These are phyloP conservation scores for Pipistrellus nathusii DNA, from an alignment of 2,797 vertebrate species.

Conservation along the genomic window DNA sequence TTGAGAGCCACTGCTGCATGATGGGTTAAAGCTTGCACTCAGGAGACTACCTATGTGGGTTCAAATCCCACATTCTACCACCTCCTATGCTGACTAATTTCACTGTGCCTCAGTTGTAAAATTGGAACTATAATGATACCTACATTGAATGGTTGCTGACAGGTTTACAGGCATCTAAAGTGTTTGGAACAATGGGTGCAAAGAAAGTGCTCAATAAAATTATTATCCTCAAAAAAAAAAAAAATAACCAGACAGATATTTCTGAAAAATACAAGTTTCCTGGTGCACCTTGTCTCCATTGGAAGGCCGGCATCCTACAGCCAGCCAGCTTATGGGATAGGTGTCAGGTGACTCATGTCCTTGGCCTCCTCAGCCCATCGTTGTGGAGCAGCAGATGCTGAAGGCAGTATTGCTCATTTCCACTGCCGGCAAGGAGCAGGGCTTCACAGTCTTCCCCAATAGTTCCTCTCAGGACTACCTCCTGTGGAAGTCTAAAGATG, in stretches of 20 bases:
- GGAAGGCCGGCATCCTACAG: not conserved
- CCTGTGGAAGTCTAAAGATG: not conserved
- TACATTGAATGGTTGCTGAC: no score
- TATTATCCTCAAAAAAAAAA: not conserved
- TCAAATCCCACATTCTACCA: no score
- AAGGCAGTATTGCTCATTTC: not conserved
- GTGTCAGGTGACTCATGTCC: not conserved
- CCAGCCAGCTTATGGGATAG: not conserved
- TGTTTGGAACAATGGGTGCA: no score
- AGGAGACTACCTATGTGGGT: no score
- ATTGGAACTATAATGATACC: no score
- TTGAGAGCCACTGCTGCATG: no score
- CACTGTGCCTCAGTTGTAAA: no score
- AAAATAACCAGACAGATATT: not conserved
- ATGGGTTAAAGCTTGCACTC: no score
- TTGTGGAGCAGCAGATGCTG: not conserved
- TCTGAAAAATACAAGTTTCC: not conserved
- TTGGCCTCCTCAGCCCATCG: not conserved
- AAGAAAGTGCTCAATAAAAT: no score
- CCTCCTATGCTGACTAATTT: no score
- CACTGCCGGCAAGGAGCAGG: not conserved
- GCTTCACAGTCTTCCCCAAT: not conserved
- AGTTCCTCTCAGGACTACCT: not conserved
- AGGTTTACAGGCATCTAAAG: no score
- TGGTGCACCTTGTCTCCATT: accelerated